Percentiles rank a stretch among this genome's conserved stretches.
Evolutionary conservation across 2,113 vertebrate species (phyloP).

Genomic region (Cyprinodon variegatus): DNA sequence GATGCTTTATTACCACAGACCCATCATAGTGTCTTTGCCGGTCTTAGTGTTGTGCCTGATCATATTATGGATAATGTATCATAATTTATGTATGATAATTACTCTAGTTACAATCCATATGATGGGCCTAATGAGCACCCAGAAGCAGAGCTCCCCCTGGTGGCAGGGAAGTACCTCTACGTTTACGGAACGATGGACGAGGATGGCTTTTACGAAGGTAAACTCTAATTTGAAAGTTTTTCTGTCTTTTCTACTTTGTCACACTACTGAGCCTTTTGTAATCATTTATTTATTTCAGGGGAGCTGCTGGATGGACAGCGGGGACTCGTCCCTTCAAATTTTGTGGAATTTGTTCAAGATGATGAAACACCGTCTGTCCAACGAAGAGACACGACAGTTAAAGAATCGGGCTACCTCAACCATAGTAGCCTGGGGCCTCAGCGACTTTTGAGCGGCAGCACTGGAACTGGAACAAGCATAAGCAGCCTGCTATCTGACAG

Average conservation of each 20-base stretch:
- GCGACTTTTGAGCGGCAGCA: conserved; percentile 55
- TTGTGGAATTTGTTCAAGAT: conserved; percentile 94
- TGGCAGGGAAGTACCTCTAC: conserved; percentile 97
- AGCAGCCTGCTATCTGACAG: conserved; percentile 77
- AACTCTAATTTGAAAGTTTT: neutral
- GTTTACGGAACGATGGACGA: conserved; percentile 98
- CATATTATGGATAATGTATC: neutral
- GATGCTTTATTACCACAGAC: neutral
- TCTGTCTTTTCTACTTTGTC: neutral
- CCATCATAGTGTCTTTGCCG: neutral
- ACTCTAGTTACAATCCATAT: conserved; percentile 93
- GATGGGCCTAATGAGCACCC: conserved; percentile 98
- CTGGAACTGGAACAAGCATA: conserved; percentile 61
- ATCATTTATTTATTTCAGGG: conserved; percentile 74
- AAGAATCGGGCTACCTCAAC: conserved; percentile 88
- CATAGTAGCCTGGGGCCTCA: conserved; percentile 77
- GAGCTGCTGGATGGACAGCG: conserved; percentile 94
- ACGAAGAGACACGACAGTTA: conserved; percentile 73
- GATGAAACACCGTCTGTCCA: conserved; percentile 77
- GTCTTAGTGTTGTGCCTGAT: neutral
- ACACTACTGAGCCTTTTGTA: conserved; percentile 1
- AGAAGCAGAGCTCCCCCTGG: conserved; percentile 95
- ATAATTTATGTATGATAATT: conserved; percentile 7
- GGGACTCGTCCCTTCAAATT: conserved; percentile 97
- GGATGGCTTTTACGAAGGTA: conserved; percentile 98